These are phyloP conservation scores for Typhlomys cinereus DNA, from an alignment of 2,113 vertebrate species.

Conservation along the genomic window DNA sequence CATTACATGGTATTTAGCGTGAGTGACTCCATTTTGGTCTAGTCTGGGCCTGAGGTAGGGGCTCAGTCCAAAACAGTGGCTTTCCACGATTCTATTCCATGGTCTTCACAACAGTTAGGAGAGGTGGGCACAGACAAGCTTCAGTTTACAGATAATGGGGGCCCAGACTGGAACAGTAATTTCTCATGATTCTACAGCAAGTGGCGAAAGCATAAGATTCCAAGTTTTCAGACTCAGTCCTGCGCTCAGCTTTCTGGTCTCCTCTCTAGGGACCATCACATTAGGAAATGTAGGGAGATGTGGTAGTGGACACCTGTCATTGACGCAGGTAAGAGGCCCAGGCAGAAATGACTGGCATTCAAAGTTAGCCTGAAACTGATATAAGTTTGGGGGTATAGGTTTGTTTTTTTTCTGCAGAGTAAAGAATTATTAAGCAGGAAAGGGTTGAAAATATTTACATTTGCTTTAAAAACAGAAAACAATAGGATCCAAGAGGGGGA, in stretches of 20 bases:
- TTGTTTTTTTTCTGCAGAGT: too few species aligned
- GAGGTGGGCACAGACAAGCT: neutral
- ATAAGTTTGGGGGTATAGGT: too few species aligned
- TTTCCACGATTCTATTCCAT: neutral
- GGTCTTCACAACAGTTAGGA: constrained; percentile 16
- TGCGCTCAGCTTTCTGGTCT: neutral
- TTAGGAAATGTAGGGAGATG: neutral
- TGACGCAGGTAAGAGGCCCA: neutral
- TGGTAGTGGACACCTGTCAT: neutral
- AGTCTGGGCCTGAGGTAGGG: neutral
- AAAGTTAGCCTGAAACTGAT: neutral
- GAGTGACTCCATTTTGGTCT: neutral
- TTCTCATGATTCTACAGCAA: constrained; percentile 7
- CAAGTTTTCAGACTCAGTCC: neutral
- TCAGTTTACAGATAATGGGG: constrained; percentile 17
- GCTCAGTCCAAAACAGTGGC: neutral
- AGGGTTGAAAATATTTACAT: too few species aligned
- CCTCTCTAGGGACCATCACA: neutral
- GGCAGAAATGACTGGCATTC: neutral
- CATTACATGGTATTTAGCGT: neutral
- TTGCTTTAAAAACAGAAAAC: too few species aligned
- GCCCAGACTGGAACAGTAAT: neutral
- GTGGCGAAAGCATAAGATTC: neutral
- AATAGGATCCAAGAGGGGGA: too few species aligned
- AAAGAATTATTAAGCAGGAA: too few species aligned